Conservation (phyloP, 2,888 invertebrate genomes). For the Brenthis hecate region DNA sequence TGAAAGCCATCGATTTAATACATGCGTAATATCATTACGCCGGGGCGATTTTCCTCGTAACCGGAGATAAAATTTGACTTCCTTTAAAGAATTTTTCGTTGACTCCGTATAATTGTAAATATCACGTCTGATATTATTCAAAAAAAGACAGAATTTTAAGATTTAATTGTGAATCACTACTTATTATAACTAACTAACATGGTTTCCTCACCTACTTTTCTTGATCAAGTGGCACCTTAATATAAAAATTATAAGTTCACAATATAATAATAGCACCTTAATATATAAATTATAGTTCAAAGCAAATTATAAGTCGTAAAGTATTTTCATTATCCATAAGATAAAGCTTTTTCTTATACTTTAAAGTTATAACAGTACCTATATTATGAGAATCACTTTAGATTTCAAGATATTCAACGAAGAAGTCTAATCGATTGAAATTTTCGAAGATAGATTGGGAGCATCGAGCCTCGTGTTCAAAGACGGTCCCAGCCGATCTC, state of each 20-base stretch:
- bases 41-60: conserved; percentile 42
- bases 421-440: conserved; percentile 33
- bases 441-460: conserved; percentile 33
- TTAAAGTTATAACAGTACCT: neutral
- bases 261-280: too few relatives aligned
- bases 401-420: conserved; percentile 11
- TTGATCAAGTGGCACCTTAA: neutral
- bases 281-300: neutral
- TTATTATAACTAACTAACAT: conserved; percentile 13
- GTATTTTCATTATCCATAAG: too few relatives aligned
- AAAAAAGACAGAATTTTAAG: conserved; percentile 5
- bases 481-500: conserved; percentile 54
- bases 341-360: neutral
- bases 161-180: conserved; percentile 5
- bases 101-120: conserved; percentile 35
- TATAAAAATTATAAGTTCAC: too few relatives aligned
- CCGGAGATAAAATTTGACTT: conserved; percentile 36
- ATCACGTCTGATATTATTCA: conserved; percentile 26
- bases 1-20: conserved; percentile 68
- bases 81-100: conserved; percentile 31
- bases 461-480: conserved; percentile 55
- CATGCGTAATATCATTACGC: conserved; percentile 69
- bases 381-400: neutral
- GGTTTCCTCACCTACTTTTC: neutral
- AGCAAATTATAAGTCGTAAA: neutral